phyloP scores from a whole-genome alignment of 2,888 invertebrate species.

The Chironomus tentans region DNA sequence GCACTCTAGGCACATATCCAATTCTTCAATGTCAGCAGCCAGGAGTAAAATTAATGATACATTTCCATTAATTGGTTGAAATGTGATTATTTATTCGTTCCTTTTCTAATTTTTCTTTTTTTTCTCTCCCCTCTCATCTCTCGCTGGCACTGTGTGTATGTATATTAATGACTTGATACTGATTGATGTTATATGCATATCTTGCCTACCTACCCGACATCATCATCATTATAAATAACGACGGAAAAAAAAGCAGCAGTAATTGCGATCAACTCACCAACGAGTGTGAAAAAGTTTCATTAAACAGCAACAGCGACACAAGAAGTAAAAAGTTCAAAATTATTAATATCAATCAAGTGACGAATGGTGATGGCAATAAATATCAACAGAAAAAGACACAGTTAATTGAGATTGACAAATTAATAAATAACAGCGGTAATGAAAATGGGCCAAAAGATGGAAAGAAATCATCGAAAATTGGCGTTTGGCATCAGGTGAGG shows the following conservation, averaged over 20 bases:
- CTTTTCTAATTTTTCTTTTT: neutral
- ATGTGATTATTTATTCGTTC: constrained; percentile 14
- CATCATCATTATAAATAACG: neutral
- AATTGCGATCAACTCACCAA: constrained; percentile 14
- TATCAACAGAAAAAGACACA: constrained; percentile 11
- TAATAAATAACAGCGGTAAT: constrained; percentile 6
- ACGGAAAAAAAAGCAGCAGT: neutral
- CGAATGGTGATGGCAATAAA: neutral
- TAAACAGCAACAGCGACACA: constrained; percentile 1
- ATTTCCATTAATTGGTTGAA: constrained; percentile 25
- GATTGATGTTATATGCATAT: neutral
- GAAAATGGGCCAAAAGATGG: neutral
- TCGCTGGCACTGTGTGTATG: neutral
- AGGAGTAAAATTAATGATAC: constrained; percentile 24
- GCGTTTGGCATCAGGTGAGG: constrained; percentile 26
- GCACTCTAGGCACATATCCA: constrained; percentile 15
- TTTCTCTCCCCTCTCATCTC: neutral
- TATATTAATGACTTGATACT: too few relatives aligned
- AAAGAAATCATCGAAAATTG: constrained; percentile 9
- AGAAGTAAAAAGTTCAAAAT: constrained; percentile 21
- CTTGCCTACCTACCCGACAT: neutral
- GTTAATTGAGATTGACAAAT: constrained; percentile 26
- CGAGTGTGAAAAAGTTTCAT: constrained; percentile 21
- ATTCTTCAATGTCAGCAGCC: constrained; percentile 22
- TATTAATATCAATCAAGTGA: constrained; percentile 23